Conservation (phyloP, 2,888 invertebrate species). For the Melipona beecheii region DNA sequence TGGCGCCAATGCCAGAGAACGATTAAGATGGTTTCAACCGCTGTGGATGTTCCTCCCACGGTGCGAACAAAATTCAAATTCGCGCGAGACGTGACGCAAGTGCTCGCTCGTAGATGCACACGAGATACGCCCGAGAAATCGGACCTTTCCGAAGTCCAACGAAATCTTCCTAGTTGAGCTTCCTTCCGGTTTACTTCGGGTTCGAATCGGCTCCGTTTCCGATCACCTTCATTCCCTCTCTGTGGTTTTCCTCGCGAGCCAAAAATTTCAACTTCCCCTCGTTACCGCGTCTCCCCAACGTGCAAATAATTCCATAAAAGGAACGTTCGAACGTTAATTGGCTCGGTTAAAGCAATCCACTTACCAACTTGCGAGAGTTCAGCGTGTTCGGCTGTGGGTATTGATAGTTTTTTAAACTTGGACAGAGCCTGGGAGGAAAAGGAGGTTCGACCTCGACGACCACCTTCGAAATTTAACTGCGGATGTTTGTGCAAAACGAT, state of each 20-base stretch:
- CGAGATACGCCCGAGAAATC: neutral
- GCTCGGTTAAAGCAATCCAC: neutral
- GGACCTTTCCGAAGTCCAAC: neutral
- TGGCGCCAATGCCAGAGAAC: neutral
- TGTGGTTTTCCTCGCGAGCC: neutral
- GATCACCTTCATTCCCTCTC: too few relatives aligned
- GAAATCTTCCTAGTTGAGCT: neutral
- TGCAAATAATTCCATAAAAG: neutral
- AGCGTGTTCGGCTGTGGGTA: neutral
- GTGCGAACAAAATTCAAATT: too few relatives aligned
- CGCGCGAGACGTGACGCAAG: too few relatives aligned
- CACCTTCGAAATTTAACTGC: neutral
- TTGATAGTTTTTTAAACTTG: neutral
- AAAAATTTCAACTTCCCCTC: neutral
- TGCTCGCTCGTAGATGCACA: too few relatives aligned
- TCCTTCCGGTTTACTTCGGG: constrained; percentile 10
- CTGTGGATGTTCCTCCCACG: neutral
- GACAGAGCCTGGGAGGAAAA: neutral
- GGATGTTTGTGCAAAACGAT: too few relatives aligned
- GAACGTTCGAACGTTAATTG: neutral
- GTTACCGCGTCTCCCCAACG: neutral
- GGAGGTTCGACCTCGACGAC: neutral
- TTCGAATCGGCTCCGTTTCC: too few relatives aligned
- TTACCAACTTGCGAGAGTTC: neutral
- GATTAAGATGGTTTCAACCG: neutral